These are phyloP conservation scores for Trichogramma pretiosum DNA, from an alignment of 1,140 invertebrate species.

Conservation along the genomic window DNA sequence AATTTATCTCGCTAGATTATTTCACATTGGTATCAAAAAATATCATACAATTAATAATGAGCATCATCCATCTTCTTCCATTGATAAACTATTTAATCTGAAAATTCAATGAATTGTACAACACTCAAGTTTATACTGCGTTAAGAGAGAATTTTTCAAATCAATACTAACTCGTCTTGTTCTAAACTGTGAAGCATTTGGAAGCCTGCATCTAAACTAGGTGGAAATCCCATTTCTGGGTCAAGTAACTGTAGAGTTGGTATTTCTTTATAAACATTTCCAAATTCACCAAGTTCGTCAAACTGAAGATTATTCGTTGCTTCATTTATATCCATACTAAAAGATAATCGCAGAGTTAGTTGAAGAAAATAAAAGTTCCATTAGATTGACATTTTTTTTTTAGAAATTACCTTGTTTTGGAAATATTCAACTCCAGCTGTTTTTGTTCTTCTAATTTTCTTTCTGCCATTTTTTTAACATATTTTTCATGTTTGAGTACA, in stretches of 20 bases:
- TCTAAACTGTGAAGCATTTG: constrained; percentile 47
- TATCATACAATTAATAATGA: too few species aligned
- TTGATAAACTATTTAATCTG: constrained; percentile 38
- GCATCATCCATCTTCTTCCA: constrained; percentile 37
- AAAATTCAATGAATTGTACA: not conserved
- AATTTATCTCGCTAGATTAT: too few species aligned
- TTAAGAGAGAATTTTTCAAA: constrained; percentile 11
- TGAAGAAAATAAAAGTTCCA: not conserved
- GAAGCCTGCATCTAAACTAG: constrained; percentile 45
- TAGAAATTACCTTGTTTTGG: constrained; percentile 30
- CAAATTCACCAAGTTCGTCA: constrained; percentile 39
- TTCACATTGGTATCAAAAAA: too few species aligned
- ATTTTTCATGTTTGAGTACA: constrained; percentile 44
- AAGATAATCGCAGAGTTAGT: constrained; percentile 14
- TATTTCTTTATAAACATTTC: constrained; percentile 39
- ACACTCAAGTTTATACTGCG: not conserved
- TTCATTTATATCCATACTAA: constrained; percentile 39
- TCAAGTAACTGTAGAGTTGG: constrained; percentile 43
- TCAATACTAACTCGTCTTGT: constrained; percentile 39
- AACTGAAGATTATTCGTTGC: constrained; percentile 37
- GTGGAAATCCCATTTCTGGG: constrained; percentile 43
- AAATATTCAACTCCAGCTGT: constrained; percentile 36
- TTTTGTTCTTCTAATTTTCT: constrained; percentile 44
- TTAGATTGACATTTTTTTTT: not conserved
- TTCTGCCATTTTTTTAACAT: constrained; percentile 42